phyloP scores from a whole-genome alignment of 2,797 vertebrate species.

The Neostethus bicornis region DNA sequence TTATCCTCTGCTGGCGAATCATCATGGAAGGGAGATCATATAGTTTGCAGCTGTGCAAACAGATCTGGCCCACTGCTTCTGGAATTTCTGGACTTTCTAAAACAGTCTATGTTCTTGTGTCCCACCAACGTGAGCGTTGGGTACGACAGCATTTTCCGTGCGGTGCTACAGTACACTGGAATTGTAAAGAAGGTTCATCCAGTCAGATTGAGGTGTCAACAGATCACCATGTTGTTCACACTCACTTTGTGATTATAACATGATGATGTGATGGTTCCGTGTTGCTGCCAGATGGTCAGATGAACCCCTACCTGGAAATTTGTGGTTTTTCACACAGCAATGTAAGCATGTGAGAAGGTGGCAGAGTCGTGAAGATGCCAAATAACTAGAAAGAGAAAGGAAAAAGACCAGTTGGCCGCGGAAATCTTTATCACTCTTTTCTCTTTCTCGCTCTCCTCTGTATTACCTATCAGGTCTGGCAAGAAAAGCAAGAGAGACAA shows the following conservation, averaged over 20 bases:
- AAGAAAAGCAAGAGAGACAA: too few species aligned
- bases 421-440: not conserved
- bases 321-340: conserved; percentile 15
- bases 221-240: not conserved
- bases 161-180: too few species aligned
- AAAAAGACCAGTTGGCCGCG: not conserved
- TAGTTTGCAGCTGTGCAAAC: conserved; percentile 11
- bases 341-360: conserved; percentile 3
- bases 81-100: conserved; percentile 16
- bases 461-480: too few species aligned
- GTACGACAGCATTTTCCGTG: too few species aligned
- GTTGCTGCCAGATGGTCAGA: conserved; percentile 19
- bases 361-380: conserved; percentile 1
- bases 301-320: conserved; percentile 25
- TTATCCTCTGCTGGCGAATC: conserved; percentile 46
- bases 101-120: too few species aligned
- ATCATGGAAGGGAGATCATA: conserved; percentile 31
- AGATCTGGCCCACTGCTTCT: conserved; percentile 15
- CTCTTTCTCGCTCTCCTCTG: too few species aligned
- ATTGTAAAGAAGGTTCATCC: not conserved
- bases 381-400: not conserved
- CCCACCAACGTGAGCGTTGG: not conserved
- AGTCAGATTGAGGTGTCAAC: conserved; percentile 3
- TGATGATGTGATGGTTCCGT: not conserved
- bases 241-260: conserved; percentile 24